Base-by-base conservation (phyloP, 1,140 invertebrate genomes). In the Chironomus striatipennis region DNA sequence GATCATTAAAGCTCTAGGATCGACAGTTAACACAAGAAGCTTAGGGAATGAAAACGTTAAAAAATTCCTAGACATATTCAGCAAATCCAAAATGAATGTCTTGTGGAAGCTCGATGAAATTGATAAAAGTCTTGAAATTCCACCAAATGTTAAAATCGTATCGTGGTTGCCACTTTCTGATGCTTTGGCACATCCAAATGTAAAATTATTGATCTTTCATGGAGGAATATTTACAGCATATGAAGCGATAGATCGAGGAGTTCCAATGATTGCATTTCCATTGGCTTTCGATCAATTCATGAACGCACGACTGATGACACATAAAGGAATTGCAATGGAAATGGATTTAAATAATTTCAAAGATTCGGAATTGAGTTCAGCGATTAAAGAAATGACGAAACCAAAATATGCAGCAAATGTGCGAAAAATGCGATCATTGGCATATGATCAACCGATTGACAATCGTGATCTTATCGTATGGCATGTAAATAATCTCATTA, bases 91-190 rank as follows among this genome's bases (percentile, higher is more conserved):
- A 42, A 84, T 87, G 75, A 82, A 81, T 73, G 83, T 89, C 5
- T 76, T 90, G 34, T 89, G 88, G 88, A 90, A 90, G 80, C 88
- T 83, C 80, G 86, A 88, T 73, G 24, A 34, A 5, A 77, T 76
- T 10, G 81, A 82, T 18, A 74, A 75, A n/a, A 10, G n/a, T 0
- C 47, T n/a, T n/a, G n/a, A 10, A 10, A 47, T 57, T 12, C 47
- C 47, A 1, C 0, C 5, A 15, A 57, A 57, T 57, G 47, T 57
- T 0, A 57, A n/a, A n/a, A 10, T 15, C 1, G 8, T 10, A 5
- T n/a, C 12, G 5, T 15, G 12, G 9, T 10, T 57, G 9, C 47
- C 47, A n/a, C 6, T 57, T 12, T 7, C 47, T 57, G 47, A 57
- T 24, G 9, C 80, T 78, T 42, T 77, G 81, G 81, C 78, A 17